Percentiles rank a stretch among this genome's conserved stretches.
Evolutionary conservation across 2,797 vertebrate species (phyloP).

Genomic region (Microchirus variegatus): DNA sequence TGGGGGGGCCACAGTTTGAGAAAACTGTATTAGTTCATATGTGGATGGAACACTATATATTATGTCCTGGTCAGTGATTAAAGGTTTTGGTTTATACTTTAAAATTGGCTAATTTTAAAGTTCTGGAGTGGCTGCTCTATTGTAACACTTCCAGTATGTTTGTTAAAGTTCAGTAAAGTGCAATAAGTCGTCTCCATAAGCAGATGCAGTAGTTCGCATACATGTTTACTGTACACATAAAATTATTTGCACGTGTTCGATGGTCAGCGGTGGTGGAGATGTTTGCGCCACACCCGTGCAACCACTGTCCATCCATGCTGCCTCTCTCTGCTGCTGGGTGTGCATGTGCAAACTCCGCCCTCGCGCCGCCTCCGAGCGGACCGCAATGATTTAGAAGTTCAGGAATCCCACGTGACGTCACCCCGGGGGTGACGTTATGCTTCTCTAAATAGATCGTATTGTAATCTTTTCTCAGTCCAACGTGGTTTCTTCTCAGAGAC

Average conservation of each 20-base stretch:
- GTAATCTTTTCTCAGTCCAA: conserved; percentile 99
- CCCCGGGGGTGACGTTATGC: conserved; percentile 98
- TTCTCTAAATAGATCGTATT: conserved; percentile 99
- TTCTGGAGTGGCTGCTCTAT: no score
- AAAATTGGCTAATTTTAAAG: no score
- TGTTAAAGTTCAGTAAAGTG: no score
- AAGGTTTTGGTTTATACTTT: no score
- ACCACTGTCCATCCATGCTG: background rate
- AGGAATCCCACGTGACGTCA: conserved; percentile 99
- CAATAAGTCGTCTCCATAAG: no score
- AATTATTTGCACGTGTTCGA: conserved; percentile 29
- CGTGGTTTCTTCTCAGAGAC: conserved; percentile 97
- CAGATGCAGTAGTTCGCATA: no score
- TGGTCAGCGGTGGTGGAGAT: conserved; percentile 16
- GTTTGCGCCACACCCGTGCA: conserved; percentile 36
- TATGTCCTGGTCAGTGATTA: no score
- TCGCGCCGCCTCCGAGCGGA: conserved; percentile 80
- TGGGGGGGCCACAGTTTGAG: no score
- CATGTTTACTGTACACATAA: background rate
- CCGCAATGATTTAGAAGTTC: conserved; percentile 99
- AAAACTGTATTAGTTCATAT: no score
- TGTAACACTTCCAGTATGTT: no score
- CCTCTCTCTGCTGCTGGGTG: conserved; percentile 24
- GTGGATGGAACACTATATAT: no score
- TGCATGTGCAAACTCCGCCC: conserved; percentile 67